Conservation (phyloP, 2,888 invertebrate genomes). For the Amaurobius ferox region DNA sequence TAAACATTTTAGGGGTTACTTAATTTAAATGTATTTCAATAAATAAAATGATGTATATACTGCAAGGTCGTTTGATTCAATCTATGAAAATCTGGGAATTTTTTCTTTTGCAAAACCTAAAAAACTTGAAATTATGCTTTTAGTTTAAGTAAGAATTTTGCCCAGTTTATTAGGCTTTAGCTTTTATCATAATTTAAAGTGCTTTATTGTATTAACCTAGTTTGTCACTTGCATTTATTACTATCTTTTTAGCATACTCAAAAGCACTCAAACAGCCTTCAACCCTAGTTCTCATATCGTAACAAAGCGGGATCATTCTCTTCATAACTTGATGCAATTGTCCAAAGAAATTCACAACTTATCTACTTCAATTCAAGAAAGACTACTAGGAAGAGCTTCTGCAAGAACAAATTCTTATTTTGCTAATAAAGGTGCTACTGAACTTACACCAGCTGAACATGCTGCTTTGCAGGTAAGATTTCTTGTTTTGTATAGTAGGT, state of each 20-base stretch:
- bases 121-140: no score
- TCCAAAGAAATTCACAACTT: slow-evolving; percentile 17
- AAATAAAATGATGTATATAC: no score
- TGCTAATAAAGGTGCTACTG: not conserved
- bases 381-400: slow-evolving; percentile 24
- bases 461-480: slow-evolving; percentile 29
- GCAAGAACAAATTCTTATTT: not conserved
- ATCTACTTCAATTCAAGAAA: slow-evolving; percentile 26
- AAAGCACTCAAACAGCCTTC: not conserved
- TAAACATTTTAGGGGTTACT: no score
- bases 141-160: no score
- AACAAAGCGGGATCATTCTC: not conserved
- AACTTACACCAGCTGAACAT: slow-evolving; percentile 27
- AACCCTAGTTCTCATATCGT: not conserved
- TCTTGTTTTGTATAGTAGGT: not conserved
- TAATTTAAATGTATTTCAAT: no score
- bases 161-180: no score
- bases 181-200: no score
- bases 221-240: not conserved
- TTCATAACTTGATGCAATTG: not conserved
- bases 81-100: no score
- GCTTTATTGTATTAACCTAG: no score
- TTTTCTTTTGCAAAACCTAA: no score
- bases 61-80: no score
- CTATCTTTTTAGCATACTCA: not conserved